Percentiles rank a stretch among this genome's conserved stretches.
phyloP scores from a whole-genome alignment of 2,797 vertebrate species.

The Chaetodon trifasciatus region DNA sequence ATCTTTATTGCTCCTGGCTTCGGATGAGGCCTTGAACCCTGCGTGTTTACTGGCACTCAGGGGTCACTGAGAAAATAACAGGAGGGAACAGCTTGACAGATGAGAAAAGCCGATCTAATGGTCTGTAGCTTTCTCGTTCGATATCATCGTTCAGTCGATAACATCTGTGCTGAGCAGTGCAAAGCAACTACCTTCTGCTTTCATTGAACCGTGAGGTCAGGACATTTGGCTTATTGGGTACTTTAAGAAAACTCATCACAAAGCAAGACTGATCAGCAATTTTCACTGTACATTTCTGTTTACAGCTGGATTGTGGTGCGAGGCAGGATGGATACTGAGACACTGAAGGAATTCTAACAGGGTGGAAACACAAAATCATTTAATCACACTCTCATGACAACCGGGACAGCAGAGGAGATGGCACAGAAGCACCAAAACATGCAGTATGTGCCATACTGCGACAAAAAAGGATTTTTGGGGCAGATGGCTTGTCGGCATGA shows the following conservation, averaged over 20 bases:
- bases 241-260: slow-evolving; percentile 33
- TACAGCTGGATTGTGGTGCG: background rate
- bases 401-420: slow-evolving; percentile 20
- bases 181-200: slow-evolving; percentile 50
- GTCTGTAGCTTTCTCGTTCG: slow-evolving; percentile 23
- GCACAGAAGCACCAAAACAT: slow-evolving; percentile 29
- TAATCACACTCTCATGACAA: slow-evolving; percentile 24
- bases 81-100: slow-evolving; percentile 50
- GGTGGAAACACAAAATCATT: slow-evolving; percentile 20
- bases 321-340: slow-evolving; percentile 13
- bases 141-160: slow-evolving; percentile 56
- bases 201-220: slow-evolving; percentile 60
- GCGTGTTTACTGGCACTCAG: slow-evolving; percentile 60
- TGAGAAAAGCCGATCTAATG: slow-evolving; percentile 45
- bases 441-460: slow-evolving; percentile 28
- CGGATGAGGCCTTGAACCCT: slow-evolving; percentile 70
- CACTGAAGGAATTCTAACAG: slow-evolving; percentile 17
- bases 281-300: slow-evolving; percentile 21
- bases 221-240: slow-evolving; percentile 47
- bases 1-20: slow-evolving; percentile 78
- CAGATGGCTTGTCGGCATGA: slow-evolving; percentile 68
- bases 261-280: slow-evolving; percentile 21
- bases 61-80: slow-evolving; percentile 78
- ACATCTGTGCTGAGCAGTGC: slow-evolving; percentile 50
- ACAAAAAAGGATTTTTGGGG: slow-evolving; percentile 32